phyloP scores from a whole-genome alignment of 2,113 vertebrate genomes.

The Porphyrio hochstetteri region DNA sequence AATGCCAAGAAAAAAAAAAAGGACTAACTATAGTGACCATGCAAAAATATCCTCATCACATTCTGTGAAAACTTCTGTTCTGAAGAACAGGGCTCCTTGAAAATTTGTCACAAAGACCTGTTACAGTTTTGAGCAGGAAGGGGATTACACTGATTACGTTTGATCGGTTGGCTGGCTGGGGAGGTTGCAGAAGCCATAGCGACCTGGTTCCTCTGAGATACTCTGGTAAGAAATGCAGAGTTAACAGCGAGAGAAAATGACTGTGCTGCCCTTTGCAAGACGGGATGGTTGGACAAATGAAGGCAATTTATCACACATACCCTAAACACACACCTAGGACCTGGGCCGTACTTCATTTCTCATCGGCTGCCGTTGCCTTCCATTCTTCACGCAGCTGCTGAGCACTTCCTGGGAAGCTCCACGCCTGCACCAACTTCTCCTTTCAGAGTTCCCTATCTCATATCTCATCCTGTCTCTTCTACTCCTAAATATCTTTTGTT shows the following conservation, averaged over 20 bases:
- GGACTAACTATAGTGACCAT: neutral
- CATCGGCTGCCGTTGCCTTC: neutral
- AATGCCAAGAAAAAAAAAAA: neutral
- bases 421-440: neutral
- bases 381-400: neutral
- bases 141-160: neutral
- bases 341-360: neutral
- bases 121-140: neutral
- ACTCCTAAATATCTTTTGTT: neutral
- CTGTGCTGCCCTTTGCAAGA: neutral
- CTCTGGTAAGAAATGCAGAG: neutral
- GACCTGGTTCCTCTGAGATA: neutral
- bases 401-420: neutral
- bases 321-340: neutral
- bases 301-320: constrained; percentile 36
- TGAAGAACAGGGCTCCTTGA: neutral
- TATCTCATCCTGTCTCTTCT: constrained; percentile 9
- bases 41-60: neutral
- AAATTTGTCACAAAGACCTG: neutral
- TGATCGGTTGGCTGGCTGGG: neutral
- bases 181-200: neutral
- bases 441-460: neutral
- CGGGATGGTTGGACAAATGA: neutral
- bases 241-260: neutral
- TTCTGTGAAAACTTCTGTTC: neutral